phyloP scores from a whole-genome alignment of 2,797 vertebrate species.

The Typhlichthys subterraneus region DNA sequence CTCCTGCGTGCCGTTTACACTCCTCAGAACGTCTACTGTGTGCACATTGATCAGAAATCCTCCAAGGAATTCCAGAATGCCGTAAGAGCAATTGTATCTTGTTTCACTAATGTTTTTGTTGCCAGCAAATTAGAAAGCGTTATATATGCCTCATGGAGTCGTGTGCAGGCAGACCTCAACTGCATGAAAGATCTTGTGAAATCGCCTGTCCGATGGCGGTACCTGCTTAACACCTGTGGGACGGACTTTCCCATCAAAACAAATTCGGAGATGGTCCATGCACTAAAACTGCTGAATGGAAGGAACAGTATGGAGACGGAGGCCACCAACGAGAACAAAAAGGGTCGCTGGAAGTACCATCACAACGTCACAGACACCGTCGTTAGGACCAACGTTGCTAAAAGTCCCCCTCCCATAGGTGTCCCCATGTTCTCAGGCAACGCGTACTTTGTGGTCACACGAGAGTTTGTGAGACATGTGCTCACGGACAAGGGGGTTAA shows the following conservation, averaged over 20 bases:
- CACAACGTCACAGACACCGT: constrained; percentile 55
- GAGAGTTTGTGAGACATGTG: constrained; percentile 82
- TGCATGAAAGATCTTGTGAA: constrained; percentile 84
- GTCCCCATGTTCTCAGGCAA: constrained; percentile 86
- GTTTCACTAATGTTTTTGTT: constrained; percentile 85
- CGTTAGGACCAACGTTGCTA: constrained; percentile 39
- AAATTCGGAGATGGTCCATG: constrained; percentile 81
- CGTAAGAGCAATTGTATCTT: constrained; percentile 74
- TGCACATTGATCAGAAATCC: constrained; percentile 84
- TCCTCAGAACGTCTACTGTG: constrained; percentile 87
- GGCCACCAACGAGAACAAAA: constrained; percentile 62
- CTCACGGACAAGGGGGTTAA: constrained; percentile 62
- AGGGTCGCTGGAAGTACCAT: constrained; percentile 76
- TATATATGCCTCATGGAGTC: constrained; percentile 84
- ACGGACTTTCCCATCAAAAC: constrained; percentile 88
- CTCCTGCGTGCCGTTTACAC: constrained; percentile 81
- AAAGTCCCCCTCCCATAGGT: constrained; percentile 76
- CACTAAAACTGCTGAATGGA: constrained; percentile 76
- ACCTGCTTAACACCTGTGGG: constrained; percentile 87
- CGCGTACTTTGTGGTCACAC: constrained; percentile 83
- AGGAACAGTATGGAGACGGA: constrained; percentile 86
- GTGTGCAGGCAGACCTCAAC: constrained; percentile 88
- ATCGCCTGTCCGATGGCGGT: constrained; percentile 79
- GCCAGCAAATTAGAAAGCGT: constrained; percentile 77
- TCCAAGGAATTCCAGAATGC: constrained; percentile 68